phyloP scores from a whole-genome alignment of 92 coral and sea anemone species.

The Siderastrea siderea region DNA sequence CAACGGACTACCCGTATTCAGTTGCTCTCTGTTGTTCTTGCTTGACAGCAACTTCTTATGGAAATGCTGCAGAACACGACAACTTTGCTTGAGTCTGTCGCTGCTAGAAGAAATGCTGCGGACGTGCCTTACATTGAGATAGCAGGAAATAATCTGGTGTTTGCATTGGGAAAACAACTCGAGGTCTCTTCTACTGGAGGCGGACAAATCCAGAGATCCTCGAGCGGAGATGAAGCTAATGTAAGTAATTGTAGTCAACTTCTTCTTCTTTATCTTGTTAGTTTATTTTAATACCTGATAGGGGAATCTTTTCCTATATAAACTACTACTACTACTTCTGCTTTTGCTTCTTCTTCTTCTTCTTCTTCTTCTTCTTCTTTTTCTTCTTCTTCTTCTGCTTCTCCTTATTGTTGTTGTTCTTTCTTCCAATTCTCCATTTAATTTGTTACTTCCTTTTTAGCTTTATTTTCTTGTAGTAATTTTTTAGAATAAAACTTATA shows the following conservation, averaged over 20 bases:
- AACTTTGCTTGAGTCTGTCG: not conserved
- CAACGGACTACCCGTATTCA: not conserved
- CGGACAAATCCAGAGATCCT: not conserved
- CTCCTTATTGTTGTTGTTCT: no score
- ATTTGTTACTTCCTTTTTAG: no score
- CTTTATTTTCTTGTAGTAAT: no score
- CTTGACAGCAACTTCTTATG: not conserved
- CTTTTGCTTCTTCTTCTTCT: no score
- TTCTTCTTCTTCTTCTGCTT: no score
- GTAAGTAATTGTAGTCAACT: not conserved
- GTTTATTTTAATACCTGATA: no score
- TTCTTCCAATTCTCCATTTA: no score
- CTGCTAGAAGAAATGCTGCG: not conserved
- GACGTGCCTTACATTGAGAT: conserved; percentile 15
- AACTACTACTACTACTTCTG: no score
- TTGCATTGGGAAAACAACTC: conserved; percentile 8
- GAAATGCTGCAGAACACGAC: conserved; percentile 12
- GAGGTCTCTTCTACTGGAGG: not conserved
- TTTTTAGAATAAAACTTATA: no score
- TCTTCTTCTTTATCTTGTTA: no score
- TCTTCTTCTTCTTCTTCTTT: no score
- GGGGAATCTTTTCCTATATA: no score
- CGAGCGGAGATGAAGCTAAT: not conserved
- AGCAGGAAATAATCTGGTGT: conserved; percentile 6
- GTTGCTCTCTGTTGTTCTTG: not conserved